These are phyloP conservation scores for Oxyura jamaicensis DNA, from an alignment of 2,113 vertebrate species.

Conservation along the genomic window DNA sequence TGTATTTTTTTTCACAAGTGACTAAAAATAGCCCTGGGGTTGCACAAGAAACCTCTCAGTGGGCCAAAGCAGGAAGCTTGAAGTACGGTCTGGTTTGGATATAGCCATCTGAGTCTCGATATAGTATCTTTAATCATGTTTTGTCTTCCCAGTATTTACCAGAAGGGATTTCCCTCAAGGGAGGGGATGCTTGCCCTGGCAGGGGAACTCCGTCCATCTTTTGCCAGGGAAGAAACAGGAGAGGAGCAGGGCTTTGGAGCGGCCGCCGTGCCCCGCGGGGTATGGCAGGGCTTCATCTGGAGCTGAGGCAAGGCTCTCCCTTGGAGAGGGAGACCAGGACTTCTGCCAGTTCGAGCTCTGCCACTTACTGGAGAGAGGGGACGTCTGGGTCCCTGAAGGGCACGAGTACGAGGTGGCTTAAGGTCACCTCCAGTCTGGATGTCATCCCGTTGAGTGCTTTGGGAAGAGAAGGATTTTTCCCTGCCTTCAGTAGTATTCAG, in stretches of 20 bases:
- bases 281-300: background rate
- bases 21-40: background rate
- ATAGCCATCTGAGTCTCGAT: background rate
- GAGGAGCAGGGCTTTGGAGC: background rate
- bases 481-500: background rate
- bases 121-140: constrained; percentile 32
- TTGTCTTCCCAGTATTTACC: constrained; percentile 33
- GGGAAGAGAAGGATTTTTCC: background rate
- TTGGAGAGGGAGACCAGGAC: background rate
- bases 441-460: background rate
- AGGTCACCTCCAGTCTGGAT: background rate
- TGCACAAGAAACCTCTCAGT: background rate
- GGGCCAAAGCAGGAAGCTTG: background rate
- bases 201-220: background rate
- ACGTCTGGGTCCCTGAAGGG: background rate
- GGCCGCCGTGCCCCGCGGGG: background rate
- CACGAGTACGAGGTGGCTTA: background rate
- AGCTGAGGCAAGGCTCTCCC: background rate
- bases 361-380: background rate
- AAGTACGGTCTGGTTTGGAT: background rate
- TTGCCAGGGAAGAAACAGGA: background rate
- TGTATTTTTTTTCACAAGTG: background rate
- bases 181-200: background rate
- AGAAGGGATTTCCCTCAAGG: constrained; percentile 23
- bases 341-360: background rate